Evolutionary conservation across 1,140 invertebrate genomes (phyloP).

Genomic region (Hormaphis cornu): DNA sequence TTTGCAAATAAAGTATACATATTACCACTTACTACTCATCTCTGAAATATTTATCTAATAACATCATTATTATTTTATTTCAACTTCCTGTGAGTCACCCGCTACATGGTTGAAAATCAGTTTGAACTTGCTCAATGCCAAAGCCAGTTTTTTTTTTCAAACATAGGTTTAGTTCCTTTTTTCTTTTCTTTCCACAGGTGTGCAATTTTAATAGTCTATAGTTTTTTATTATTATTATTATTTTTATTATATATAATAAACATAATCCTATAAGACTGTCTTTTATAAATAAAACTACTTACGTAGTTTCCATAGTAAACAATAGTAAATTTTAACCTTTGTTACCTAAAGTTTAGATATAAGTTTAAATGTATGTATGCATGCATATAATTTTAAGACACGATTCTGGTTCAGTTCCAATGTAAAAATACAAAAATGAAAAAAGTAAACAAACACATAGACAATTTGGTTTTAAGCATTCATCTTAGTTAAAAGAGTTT

Average conservation of each 20-base stretch:
- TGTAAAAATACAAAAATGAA: background rate
- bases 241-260: conserved; percentile 16
- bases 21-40: no score
- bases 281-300: conserved; percentile 29
- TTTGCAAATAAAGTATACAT: no score
- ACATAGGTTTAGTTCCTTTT: conserved; percentile 32
- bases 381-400: background rate
- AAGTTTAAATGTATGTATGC: background rate
- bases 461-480: conserved; percentile 27
- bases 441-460: conserved; percentile 7
- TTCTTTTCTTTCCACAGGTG: conserved; percentile 29
- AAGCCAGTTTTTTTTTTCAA: conserved; percentile 32
- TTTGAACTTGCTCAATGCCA: conserved; percentile 32
- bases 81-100: conserved; percentile 21
- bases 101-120: background rate
- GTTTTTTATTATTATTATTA: conserved; percentile 24
- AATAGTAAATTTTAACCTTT: conserved; percentile 26
- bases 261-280: conserved; percentile 30
- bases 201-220: conserved; percentile 28
- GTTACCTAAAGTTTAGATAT: conserved; percentile 25
- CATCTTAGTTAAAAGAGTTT: conserved; percentile 16
- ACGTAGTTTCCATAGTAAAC: conserved; percentile 30
- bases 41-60: conserved; percentile 20
- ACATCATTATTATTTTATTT: background rate
- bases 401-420: conserved; percentile 5